Evolutionary conservation across 2,888 invertebrate species (phyloP), one percentile per base, ranked within the genome.

Genomic region (Epistrophe grossulariae): DNA sequence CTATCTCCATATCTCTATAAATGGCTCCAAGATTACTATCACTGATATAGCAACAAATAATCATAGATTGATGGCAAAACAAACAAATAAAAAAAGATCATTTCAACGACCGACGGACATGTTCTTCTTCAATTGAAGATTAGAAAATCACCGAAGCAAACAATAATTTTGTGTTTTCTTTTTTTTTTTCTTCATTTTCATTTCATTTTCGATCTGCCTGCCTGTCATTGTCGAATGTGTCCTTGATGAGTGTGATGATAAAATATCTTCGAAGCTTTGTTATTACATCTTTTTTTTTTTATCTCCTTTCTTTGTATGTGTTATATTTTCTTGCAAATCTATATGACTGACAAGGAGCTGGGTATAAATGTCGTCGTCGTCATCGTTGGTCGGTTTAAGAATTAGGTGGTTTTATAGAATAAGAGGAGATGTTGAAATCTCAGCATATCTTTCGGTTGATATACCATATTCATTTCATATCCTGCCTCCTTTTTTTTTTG

Each of bases 31-130:
- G 78, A 79, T 83, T 79, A 10, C 48, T 15, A 24, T 64, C 35
- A 17, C 48, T 59, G 79, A 76, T 76, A 74, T 76, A 74, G 35
- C 57, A 40, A 31, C 40, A 70, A 55, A 55, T 24, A 70, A 17
- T 40, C 24, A 62, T 40, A 52, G 45, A 85, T 81, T 70, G 73
- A 66, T 78, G 77, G 24, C 48, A 52, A 78, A 71, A 64, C 35
- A 52, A 73, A 60, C 77, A 78, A 78, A 74, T 70, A 85, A 81
- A 52, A 66, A 24, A 24, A 24, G 72, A 71, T 40, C 71, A 77
- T 72, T 48, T 19, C 7, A 17, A 15, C 13, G 4, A 35, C n/a
- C 19, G 9, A 5, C 38, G 38, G 59, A 79, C 76, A 60, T 66
- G 64, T 64, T 70, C 62, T 40, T 60, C 74, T 55, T 68, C 59